These are phyloP conservation scores for Aphidius colemani DNA, from an alignment of 2,888 invertebrate species.

Conservation along the genomic window DNA sequence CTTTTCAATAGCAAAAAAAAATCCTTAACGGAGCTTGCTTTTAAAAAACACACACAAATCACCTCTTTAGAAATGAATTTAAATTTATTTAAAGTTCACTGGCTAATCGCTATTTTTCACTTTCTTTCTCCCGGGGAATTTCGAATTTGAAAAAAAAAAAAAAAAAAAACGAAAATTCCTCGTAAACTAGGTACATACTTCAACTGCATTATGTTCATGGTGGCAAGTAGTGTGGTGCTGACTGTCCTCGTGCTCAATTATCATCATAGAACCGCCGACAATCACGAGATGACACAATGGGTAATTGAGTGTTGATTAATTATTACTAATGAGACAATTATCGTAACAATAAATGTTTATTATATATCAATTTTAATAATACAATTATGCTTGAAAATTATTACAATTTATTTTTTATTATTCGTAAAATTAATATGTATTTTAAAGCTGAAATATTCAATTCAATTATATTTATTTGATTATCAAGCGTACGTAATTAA, in stretches of 20 bases:
- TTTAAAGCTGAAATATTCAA: too few relatives aligned
- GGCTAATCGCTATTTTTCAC: constrained; percentile 53
- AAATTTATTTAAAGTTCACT: constrained; percentile 2
- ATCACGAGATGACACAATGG: constrained; percentile 96
- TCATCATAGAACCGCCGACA: constrained; percentile 95
- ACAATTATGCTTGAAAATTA: too few relatives aligned
- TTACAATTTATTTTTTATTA: too few relatives aligned
- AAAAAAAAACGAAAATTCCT: constrained; percentile 32
- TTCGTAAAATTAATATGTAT: too few relatives aligned
- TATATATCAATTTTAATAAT: too few relatives aligned
- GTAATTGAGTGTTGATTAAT: constrained; percentile 66
- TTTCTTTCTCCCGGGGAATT: constrained; percentile 44
- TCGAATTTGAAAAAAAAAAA: constrained; percentile 25
- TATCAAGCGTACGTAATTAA: too few relatives aligned
- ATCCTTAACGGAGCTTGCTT: constrained; percentile 1
- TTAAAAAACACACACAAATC: constrained; percentile 9
- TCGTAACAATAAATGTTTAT: constrained; percentile 2
- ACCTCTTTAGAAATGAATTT: constrained; percentile 1
- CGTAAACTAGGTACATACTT: constrained; percentile 88
- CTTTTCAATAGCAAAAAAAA: constrained; percentile 2
- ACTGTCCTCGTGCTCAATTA: constrained; percentile 97
- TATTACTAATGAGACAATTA: constrained; percentile 13
- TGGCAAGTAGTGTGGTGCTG: constrained; percentile 95
- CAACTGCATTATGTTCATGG: constrained; percentile 99
- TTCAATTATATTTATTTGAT: too few relatives aligned